Evolutionary conservation across 2,888 invertebrate genomes (phyloP), one percentile per base, ranked within the genome.

Genomic region (Scaptomyza cyrtandrae): DNA sequence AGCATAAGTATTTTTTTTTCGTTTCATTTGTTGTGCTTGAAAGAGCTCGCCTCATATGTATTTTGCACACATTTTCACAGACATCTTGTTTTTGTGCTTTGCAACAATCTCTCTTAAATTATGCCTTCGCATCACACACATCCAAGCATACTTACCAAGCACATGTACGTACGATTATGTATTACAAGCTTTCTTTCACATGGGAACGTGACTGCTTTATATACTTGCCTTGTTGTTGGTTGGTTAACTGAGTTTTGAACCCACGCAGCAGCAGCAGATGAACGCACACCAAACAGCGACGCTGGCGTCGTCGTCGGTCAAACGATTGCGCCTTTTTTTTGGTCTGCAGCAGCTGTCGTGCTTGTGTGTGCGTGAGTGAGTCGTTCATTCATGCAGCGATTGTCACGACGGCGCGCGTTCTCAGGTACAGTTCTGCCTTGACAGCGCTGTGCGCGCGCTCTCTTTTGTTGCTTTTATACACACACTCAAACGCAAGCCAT

Each of bases 141-240:
- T 14, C 11, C 24, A 60, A n/a, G 43, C 48, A 49, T 14, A 39
- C 31, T 37, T 52, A 53, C 48, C 24, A 41, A 19, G 35, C 52
- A 37, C 52, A 44, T 48, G 37, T 39, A 52, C 37, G 37, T 27
- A 14, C 11, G 49, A 16, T 37, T 76, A 77, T 85, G 70, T 86
- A 72, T 72, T 85, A 77, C 66, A 68, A 54, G 66, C 63, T 80
- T 74, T 83, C 68, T 74, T 80, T 69, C 65, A 78, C 66, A 72
- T 79, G 86, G 71, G 78, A 83, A 86, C 81, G 87, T 83, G 83
- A 82, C 83, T 66, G 75, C 64, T 52, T 70, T 87, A 83, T 87
- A 50, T 87, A 82, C 64, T 50, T 57, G 59, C 19, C 69, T 65
- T 84, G 74, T 75, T 82, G 79, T 80, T 83, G 78, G 67, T 79